Evolutionary conservation across 2,113 vertebrate genomes (phyloP).

Genomic region (Ramphastos sulfuratus): DNA sequence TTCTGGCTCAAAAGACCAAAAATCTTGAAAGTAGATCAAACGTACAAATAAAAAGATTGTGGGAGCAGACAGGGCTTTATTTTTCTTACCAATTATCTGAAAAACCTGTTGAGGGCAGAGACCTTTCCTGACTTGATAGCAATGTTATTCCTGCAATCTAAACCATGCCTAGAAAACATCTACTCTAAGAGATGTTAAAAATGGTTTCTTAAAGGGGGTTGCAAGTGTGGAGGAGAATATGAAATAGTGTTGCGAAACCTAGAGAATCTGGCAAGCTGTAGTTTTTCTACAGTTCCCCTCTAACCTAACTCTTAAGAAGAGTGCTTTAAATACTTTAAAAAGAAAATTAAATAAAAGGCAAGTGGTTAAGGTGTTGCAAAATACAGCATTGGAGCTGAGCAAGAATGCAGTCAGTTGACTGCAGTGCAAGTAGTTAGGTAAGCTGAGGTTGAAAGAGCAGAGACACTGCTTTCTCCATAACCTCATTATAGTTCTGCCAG

Average conservation of each 20-base stretch:
- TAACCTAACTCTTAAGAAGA: neutral
- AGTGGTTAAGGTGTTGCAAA: neutral
- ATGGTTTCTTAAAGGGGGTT: neutral
- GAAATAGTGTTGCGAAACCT: neutral
- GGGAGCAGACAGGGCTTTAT: neutral
- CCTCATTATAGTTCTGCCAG: neutral
- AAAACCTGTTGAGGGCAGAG: constrained; percentile 39
- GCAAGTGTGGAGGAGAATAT: neutral
- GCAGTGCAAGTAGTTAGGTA: neutral
- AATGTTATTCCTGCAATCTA: neutral
- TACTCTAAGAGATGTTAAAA: neutral
- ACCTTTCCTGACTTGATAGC: constrained; percentile 11
- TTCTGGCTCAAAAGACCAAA: constrained; percentile 12
- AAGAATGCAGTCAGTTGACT: neutral
- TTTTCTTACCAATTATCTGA: constrained; percentile 48
- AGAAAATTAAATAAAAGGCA: neutral
- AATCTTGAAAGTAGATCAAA: constrained; percentile 48
- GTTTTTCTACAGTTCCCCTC: neutral
- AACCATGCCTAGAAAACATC: neutral
- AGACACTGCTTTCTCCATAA: neutral
- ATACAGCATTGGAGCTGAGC: neutral
- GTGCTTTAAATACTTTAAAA: neutral
- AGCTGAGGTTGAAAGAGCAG: neutral
- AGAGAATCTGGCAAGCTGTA: neutral
- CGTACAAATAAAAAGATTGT: neutral